Conservation (phyloP, 2,113 vertebrate genomes). For the Lanius collurio region DNA sequence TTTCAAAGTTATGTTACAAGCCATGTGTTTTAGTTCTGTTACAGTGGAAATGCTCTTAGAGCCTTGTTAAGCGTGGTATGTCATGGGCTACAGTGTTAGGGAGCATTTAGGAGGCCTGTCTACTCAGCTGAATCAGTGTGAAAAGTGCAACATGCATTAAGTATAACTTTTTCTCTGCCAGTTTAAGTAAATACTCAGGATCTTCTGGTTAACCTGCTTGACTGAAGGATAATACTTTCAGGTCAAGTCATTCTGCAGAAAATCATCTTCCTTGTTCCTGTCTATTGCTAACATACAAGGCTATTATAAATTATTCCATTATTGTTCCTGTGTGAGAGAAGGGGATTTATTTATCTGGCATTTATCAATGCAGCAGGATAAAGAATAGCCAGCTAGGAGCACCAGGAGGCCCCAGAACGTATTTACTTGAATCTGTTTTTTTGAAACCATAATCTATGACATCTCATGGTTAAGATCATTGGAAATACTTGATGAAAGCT, state of each 20-base stretch:
- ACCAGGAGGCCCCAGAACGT: not conserved
- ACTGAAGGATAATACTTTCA: slow-evolving; percentile 56
- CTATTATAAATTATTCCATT: slow-evolving; percentile 59
- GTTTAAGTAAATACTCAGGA: slow-evolving; percentile 23
- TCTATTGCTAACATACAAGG: slow-evolving; percentile 11
- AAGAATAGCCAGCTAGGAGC: slow-evolving; percentile 12
- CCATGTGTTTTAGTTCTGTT: slow-evolving; percentile 90
- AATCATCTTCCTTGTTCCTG: slow-evolving; percentile 6
- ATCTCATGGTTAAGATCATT: slow-evolving; percentile 6
- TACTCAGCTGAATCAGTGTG: slow-evolving; percentile 50
- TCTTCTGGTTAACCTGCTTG: slow-evolving; percentile 46
- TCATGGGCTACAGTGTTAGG: slow-evolving; percentile 70
- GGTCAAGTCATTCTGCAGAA: slow-evolving; percentile 56
- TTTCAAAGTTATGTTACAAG: slow-evolving; percentile 63
- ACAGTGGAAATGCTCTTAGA: slow-evolving; percentile 83
- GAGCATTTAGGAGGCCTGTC: slow-evolving; percentile 66
- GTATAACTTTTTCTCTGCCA: slow-evolving; percentile 52
- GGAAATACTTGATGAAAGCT: slow-evolving; percentile 12
- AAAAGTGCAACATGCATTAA: slow-evolving; percentile 72
- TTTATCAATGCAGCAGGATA: slow-evolving; percentile 51
- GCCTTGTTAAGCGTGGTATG: slow-evolving; percentile 85
- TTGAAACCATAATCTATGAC: slow-evolving; percentile 38
- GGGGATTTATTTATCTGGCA: slow-evolving; percentile 54
- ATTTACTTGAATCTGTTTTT: slow-evolving; percentile 50
- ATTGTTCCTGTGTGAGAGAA: slow-evolving; percentile 51